phyloP scores from a whole-genome alignment of 1,140 invertebrate species.

The Parasteatoda tepidariorum region DNA sequence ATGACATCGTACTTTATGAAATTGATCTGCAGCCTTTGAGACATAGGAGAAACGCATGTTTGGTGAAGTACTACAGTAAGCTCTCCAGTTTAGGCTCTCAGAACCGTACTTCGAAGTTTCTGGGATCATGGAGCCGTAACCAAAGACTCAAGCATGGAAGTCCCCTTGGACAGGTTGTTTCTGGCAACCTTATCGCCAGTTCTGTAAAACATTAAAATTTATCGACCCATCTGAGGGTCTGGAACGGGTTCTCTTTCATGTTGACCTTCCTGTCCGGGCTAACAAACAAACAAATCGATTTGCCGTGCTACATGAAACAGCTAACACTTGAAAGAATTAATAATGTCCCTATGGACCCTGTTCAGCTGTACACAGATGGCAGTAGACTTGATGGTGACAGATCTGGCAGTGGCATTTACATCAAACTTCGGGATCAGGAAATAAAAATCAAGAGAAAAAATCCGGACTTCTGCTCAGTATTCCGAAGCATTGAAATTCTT shows the following conservation, averaged over 20 bases:
- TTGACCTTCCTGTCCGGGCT: no score
- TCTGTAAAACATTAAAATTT: neutral
- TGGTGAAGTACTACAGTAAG: neutral
- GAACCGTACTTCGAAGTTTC: neutral
- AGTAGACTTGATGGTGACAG: neutral
- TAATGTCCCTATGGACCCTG: no score
- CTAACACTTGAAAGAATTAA: neutral
- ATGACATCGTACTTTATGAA: neutral
- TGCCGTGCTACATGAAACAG: no score
- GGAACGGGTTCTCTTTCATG: neutral
- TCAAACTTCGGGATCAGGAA: neutral
- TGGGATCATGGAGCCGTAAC: neutral
- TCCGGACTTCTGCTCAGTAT: neutral
- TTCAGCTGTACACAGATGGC: neutral
- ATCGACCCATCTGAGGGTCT: neutral
- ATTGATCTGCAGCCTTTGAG: neutral
- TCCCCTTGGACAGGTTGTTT: neutral
- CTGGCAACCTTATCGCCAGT: neutral
- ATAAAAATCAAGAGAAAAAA: neutral
- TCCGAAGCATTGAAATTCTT: neutral
- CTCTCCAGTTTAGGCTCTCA: neutral
- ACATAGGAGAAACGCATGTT: neutral
- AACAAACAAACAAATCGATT: neutral
- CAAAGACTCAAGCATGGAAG: neutral
- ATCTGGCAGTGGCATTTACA: conserved; percentile 2